phyloP scores from a whole-genome alignment of 2,888 invertebrate genomes.

The Stomorhina lunata region DNA sequence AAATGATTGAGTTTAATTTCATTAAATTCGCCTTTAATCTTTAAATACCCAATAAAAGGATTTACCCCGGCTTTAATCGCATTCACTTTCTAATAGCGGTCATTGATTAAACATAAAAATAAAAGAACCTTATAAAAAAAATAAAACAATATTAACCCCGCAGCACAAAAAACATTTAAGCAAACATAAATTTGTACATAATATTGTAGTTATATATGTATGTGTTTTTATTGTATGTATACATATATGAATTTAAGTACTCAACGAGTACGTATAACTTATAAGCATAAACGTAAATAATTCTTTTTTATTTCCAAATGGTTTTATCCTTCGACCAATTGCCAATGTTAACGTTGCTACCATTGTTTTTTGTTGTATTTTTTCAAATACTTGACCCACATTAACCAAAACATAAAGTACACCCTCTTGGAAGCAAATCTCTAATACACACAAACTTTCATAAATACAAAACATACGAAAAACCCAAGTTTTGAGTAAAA shows the following conservation, averaged over 20 bases:
- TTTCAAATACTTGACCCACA: constrained; percentile 64
- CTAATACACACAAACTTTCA: neutral
- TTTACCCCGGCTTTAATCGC: constrained; percentile 2
- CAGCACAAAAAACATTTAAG: neutral
- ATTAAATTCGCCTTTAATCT: constrained; percentile 7
- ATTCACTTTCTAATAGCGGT: constrained; percentile 38
- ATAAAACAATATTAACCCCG: constrained; percentile 20
- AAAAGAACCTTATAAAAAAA: neutral
- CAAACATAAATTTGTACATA: neutral
- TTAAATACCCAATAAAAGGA: constrained; percentile 11
- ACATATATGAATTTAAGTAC: neutral
- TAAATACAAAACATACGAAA: too few relatives aligned
- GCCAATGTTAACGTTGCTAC: constrained; percentile 61
- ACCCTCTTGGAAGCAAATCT: constrained; percentile 48
- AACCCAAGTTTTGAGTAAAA: too few relatives aligned
- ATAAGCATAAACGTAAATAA: constrained; percentile 51
- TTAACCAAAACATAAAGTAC: constrained; percentile 57
- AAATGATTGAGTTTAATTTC: neutral
- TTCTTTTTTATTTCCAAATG: constrained; percentile 54
- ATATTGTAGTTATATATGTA: too few relatives aligned
- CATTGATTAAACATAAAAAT: constrained; percentile 54
- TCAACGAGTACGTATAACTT: neutral
- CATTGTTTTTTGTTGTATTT: constrained; percentile 17
- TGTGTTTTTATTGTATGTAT: too few relatives aligned
- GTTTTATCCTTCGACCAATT: constrained; percentile 61